Evolutionary conservation across 2,888 invertebrate genomes (phyloP).

Genomic region (Lysandra bellargus): DNA sequence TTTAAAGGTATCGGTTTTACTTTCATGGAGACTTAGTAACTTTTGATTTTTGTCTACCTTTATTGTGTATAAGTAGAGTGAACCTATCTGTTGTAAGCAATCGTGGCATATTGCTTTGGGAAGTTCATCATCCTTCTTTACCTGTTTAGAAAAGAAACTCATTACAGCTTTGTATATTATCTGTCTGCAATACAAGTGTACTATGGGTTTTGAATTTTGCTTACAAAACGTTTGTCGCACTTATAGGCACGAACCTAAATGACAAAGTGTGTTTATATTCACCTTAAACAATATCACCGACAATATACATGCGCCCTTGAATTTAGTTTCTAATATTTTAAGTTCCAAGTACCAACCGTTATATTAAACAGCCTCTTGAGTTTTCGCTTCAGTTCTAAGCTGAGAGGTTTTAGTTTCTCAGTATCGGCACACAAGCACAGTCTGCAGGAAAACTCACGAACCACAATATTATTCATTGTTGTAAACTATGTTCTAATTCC

Average conservation of each 20-base stretch:
- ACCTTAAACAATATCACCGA: too few relatives aligned
- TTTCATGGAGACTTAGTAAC: slow-evolving; percentile 67
- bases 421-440: slow-evolving; percentile 73
- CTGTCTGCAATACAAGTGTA: background rate
- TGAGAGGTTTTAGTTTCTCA: slow-evolving; percentile 69
- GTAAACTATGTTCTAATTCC: slow-evolving; percentile 65
- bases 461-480: slow-evolving; percentile 68
- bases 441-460: slow-evolving; percentile 73
- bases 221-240: too few relatives aligned
- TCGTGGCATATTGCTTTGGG: slow-evolving; percentile 78
- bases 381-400: slow-evolving; percentile 67
- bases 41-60: slow-evolving; percentile 75
- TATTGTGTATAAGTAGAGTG: slow-evolving; percentile 63
- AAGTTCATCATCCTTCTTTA: slow-evolving; percentile 65
- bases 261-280: too few relatives aligned
- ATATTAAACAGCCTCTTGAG: slow-evolving; percentile 69
- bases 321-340: too few relatives aligned
- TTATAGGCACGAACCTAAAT: too few relatives aligned
- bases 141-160: slow-evolving; percentile 47
- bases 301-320: too few relatives aligned
- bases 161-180: too few relatives aligned
- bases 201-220: background rate
- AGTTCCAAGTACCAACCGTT: slow-evolving; percentile 52
- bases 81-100: slow-evolving; percentile 68
- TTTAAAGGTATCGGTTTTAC: slow-evolving; percentile 57